A percentile compares a stretch with the other conserved stretches of the same genome.
Conservation (phyloP, 35 echinoderm and acorn worm species). For the Chiridota heheva region DNA sequence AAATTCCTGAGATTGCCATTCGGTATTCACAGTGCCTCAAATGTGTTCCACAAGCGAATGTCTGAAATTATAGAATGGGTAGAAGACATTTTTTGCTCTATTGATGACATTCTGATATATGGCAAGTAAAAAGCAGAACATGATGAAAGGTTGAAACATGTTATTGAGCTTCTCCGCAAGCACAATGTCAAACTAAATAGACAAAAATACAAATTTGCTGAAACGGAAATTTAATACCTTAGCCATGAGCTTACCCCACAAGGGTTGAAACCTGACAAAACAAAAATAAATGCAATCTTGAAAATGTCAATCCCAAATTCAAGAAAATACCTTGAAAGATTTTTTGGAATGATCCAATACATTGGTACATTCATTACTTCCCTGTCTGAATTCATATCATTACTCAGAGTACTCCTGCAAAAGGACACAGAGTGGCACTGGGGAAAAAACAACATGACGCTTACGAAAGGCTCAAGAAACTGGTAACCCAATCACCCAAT, state of each 20-base stretch:
- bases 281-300: conserved; percentile 35
- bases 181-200: conserved; percentile 57
- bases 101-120: conserved; percentile 55
- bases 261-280: conserved; percentile 47
- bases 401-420: neutral
- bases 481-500: neutral
- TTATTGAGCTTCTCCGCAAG: conserved; percentile 1
- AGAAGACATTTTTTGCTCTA: conserved; percentile 25
- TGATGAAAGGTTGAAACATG: conserved; percentile 31
- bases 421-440: conserved; percentile 36
- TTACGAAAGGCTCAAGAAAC: conserved; percentile 24
- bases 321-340: conserved; percentile 29
- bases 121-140: conserved; percentile 34
- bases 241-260: conserved; percentile 44
- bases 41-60: conserved; percentile 22
- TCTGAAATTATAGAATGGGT: conserved; percentile 11
- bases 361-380: too few species aligned
- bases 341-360: conserved; percentile 72
- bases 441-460: conserved; percentile 2
- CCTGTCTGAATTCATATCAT: neutral
- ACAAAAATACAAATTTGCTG: conserved; percentile 41
- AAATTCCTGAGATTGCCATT: conserved; percentile 28
- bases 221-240: conserved; percentile 41
- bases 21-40: conserved; percentile 40
- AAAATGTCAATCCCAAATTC: conserved; percentile 43